Evolutionary conservation across 2,113 vertebrate genomes (phyloP).

Genomic region (Empidonax alnorum): DNA sequence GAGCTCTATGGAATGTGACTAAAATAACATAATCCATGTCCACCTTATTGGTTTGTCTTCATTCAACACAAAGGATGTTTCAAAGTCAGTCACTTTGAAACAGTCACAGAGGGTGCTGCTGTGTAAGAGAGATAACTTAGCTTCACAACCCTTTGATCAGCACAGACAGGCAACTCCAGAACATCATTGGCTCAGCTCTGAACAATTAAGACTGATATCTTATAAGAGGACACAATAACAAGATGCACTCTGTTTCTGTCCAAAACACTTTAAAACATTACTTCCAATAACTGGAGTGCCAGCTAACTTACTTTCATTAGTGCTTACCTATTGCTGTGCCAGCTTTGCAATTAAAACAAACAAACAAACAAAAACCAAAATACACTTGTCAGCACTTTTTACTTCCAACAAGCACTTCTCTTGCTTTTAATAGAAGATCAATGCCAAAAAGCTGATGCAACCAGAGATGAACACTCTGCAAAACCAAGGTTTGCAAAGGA

Average conservation of each 20-base stretch:
- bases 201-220: neutral
- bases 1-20: neutral
- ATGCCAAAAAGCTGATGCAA: slow-evolving; percentile 25
- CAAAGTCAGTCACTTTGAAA: neutral
- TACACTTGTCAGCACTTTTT: neutral
- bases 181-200: neutral
- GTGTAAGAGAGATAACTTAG: neutral
- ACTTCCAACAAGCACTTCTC: neutral
- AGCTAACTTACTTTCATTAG: neutral
- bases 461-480: neutral
- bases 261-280: neutral
- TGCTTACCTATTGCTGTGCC: neutral
- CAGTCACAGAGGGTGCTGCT: neutral
- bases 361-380: neutral
- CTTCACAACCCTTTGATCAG: neutral
- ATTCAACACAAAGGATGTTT: neutral
- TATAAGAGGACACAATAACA: neutral
- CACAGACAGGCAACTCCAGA: neutral
- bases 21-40: neutral
- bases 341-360: slow-evolving; percentile 7
- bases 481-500: neutral
- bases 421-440: slow-evolving; percentile 2
- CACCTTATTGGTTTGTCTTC: neutral
- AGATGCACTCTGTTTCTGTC: neutral
- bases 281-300: neutral